Base-by-base conservation (phyloP, 2,888 invertebrate species). In the Nyleta sp. region DNA sequence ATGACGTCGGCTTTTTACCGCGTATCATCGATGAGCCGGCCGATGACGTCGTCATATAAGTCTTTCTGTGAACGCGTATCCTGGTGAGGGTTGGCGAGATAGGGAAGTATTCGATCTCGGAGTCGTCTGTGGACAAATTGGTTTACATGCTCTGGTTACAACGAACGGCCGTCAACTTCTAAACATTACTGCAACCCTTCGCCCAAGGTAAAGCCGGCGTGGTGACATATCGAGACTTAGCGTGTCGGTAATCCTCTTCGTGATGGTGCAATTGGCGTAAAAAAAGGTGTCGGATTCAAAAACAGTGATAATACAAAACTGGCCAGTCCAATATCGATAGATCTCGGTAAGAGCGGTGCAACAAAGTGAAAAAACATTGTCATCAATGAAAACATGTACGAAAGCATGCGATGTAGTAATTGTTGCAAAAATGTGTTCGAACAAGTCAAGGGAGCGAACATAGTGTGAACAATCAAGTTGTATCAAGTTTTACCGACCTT, bases 41-140 rank as follows among this genome's bases (percentile, higher is more conserved):
- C n/a, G 80, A 81, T 18, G 85, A 84, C 20, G 92, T 91, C 65
- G 87, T 91, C 38, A 92, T 92, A 74, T 92, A 92, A 74, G 91
- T 90, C 87, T 92, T 94, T 91, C 94, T 95, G 90, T 95, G 95
- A 57, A 95, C 94, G 89, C 95, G 93, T 88, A 96, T 95, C 92
- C 95, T 95, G 84, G 95, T 96, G 87, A 96, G 91, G 82, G 95
- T 96, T 53, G 95, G 94, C 81, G 96, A 95, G 86, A 96, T 95
- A 87, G 96, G 95, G 91, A 95, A 95, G 91, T 95, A 96, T 92
- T 96, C 95, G 89, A 96, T 94, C 92, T 95, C 94, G 86, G 94
- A 92, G 88, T 94, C 94, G 92, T 95, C 95, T 95, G 95, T 91
- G 94, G 92, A 93, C 87, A 89, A 80, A 88, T 85, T 82, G 20